These are phyloP conservation scores for Muntiacus reevesi DNA, from an alignment of 2,113 vertebrate genomes.

Conservation along the genomic window DNA sequence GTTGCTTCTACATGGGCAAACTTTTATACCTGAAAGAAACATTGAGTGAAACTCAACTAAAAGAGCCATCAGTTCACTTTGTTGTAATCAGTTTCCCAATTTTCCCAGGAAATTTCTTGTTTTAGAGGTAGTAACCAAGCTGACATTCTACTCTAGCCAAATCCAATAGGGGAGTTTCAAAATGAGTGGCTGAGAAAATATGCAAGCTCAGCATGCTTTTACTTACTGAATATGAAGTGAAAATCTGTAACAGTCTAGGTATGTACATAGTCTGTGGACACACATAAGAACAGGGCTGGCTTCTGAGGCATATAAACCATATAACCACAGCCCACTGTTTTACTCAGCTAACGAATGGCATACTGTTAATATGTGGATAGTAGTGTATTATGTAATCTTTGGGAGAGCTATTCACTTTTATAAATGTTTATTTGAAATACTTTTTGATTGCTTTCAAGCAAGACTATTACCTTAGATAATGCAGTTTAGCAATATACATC, in stretches of 20 bases:
- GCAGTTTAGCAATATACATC: background rate
- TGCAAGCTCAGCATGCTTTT: background rate
- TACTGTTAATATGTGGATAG: background rate
- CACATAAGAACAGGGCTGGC: background rate
- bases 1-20: background rate
- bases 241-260: background rate
- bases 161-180: background rate
- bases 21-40: slow-evolving; percentile 12
- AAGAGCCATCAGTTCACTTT: slow-evolving; percentile 29
- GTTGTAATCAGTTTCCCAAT: slow-evolving; percentile 26
- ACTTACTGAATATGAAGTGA: slow-evolving; percentile 15
- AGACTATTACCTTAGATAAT: background rate
- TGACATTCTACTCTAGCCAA: slow-evolving; percentile 23
- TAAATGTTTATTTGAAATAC: background rate
- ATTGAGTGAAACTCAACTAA: background rate
- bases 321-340: background rate
- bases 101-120: slow-evolving; percentile 41
- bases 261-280: background rate
- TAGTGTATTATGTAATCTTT: slow-evolving; percentile 2
- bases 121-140: background rate
- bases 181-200: slow-evolving; percentile 36
- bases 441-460: slow-evolving; percentile 24
- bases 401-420: slow-evolving; percentile 10
- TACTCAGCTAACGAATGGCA: background rate
- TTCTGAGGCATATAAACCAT: background rate